A percentile compares a stretch with the other conserved stretches of the same genome.
phyloP scores from a whole-genome alignment of 2,797 vertebrate genomes.

The Danio tinwini region DNA sequence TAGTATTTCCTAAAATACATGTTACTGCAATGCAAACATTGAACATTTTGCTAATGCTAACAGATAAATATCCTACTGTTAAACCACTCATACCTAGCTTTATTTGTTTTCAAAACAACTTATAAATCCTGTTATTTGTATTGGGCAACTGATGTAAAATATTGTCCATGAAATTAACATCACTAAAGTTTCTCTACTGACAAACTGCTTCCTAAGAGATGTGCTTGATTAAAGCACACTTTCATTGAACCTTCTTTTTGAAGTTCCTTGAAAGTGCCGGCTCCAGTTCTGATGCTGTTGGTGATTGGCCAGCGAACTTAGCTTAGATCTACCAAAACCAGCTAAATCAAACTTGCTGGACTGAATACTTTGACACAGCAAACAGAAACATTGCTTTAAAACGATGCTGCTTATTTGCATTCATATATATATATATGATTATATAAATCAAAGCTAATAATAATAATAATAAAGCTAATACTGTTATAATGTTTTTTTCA shows the following conservation, averaged over 20 bases:
- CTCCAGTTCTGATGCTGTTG: conserved; percentile 67
- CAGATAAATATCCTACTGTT: not conserved
- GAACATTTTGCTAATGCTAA: conserved; percentile 2
- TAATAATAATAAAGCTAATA: too few relatives aligned
- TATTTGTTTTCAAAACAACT: conserved; percentile 2
- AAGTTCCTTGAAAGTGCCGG: conserved; percentile 65
- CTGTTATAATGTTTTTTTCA: too few relatives aligned
- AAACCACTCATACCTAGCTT: not conserved
- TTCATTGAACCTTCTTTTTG: conserved; percentile 59
- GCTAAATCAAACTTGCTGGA: conserved; percentile 41
- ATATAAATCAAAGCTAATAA: not conserved
- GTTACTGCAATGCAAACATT: not conserved
- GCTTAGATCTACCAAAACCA: conserved; percentile 47
- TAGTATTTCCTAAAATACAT: not conserved
- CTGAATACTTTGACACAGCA: conserved; percentile 22
- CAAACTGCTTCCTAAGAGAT: conserved; percentile 54
- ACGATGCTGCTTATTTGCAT: conserved; percentile 51
- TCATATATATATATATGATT: conserved; percentile 34
- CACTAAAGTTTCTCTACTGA: conserved; percentile 53
- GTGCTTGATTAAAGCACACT: conserved; percentile 57
- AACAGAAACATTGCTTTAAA: conserved; percentile 55
- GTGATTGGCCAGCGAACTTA: conserved; percentile 53
- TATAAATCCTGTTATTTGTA: conserved; percentile 23
- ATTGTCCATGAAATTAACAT: conserved; percentile 54
- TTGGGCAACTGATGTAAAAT: conserved; percentile 49